Evolutionary conservation across 2,888 invertebrate genomes (phyloP), one percentile per base, ranked within the genome.

Genomic region (Bedellia somnulentella): DNA sequence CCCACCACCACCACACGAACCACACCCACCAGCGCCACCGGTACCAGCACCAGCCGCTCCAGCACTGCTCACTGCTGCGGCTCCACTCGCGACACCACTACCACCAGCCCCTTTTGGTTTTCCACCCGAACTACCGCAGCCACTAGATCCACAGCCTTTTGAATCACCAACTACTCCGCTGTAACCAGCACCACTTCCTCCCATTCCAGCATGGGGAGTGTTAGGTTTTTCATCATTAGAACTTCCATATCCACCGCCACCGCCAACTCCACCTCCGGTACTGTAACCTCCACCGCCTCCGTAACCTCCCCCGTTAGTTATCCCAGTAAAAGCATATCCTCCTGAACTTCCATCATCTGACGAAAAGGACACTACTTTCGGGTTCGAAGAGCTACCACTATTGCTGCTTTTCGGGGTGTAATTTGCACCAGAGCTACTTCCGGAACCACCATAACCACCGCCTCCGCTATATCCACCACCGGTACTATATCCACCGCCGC

Each of bases 401-500:
- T 27, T 17, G 22, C 29, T 32, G 15, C 18, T 18, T 18, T 18
- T 18, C 18, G 5, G 18, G 9, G 18, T 5, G 5, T 9, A 5
- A 9, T 9, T 18, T 36, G 35, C n/a, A 39, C 43, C 25, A 18
- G 24, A 10, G 10, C 9, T 26, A 27, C 30, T 35, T 30, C 5
- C 44, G 46, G 29, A 10, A 15, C 36, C 43, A 3, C 42, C 36
- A 3, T 31, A 31, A 14, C 43, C 44, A 3, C 46, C 42, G 6
- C 48, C 44, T 3, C 49, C 45, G 3, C 48, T 49, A 31, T 39
- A 45, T 27, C 48, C 47, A 15, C 47, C 47, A 11, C 48, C 49
- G 24, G 46, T 47, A 30, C 57, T 55, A 24, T 50, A 49, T 6
- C 61, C 60, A 1, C 66, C 67, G 4, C 67, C 66, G 8, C 67